Percentiles rank a stretch among this genome's conserved stretches.
Conservation (phyloP, 2,797 vertebrate species). For the Rhyacichthys aspro region DNA sequence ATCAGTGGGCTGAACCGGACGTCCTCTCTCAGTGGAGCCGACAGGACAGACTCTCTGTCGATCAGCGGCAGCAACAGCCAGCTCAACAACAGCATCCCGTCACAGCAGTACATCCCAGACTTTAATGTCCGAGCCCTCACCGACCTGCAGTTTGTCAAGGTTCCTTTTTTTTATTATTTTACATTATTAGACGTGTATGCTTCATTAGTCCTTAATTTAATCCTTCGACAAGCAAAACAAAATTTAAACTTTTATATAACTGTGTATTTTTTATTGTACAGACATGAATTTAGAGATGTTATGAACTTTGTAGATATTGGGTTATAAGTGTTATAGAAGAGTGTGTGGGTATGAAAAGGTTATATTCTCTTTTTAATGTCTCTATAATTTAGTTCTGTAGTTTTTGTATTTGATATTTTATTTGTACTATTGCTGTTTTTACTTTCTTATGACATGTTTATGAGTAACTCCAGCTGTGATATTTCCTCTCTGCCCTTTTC, state of each 20-base stretch:
- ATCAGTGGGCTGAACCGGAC: constrained; percentile 87
- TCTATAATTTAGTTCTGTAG: no score
- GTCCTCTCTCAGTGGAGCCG: constrained; percentile 84
- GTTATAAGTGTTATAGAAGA: no score
- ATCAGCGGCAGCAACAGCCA: constrained; percentile 85
- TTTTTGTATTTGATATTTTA: no score
- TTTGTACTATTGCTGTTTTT: background rate
- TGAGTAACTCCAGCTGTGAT: background rate
- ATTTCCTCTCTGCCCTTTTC: background rate
- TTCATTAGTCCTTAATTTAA: no score
- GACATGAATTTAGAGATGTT: no score
- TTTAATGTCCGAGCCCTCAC: constrained; percentile 91
- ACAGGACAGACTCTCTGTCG: constrained; percentile 78
- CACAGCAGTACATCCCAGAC: constrained; percentile 86
- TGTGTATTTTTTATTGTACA: no score
- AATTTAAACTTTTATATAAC: no score
- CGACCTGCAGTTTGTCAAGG: constrained; percentile 94
- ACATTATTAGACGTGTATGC: no score
- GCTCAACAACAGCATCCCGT: constrained; percentile 74
- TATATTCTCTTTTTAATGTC: no score
- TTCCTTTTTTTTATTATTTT: constrained; percentile 39
- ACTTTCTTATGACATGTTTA: background rate
- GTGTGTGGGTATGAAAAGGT: no score
- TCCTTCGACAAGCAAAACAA: no score
- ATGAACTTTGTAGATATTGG: no score